Base-by-base conservation (phyloP, 2,888 invertebrate species). In the Leucozona laternaria region DNA sequence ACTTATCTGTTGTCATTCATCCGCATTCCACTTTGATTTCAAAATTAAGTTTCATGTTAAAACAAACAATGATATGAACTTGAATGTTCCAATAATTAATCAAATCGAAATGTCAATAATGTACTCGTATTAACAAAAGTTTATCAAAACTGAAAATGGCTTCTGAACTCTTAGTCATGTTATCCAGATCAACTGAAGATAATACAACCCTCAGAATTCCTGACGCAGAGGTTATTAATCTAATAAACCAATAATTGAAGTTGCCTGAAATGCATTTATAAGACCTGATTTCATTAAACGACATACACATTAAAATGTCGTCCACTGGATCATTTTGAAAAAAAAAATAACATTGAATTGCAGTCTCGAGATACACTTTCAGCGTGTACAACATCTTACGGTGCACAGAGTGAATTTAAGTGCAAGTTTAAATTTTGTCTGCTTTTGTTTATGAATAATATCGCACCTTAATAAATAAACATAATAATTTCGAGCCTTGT, bases 181-280 rank as follows among this genome's bases (percentile, higher is more conserved):
- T 45, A 17, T 17, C 5, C 37, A 37, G 37, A 13, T 11, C 2
- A 45, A 45, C 17, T 45, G n/a, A 17, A 2, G 8, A 17, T n/a
- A 31, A 8, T 28, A n/a, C 6, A n/a, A 1, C 5, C 5, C 6
- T n/a, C 43, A 43, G 7, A 17, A 45, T 37, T 45, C 45, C 5
- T n/a, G 17, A 45, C 17, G 45, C 45, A 45, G 45, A 45, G 45
- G 45, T 45, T 45, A 45, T 45, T 45, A 45, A n/a, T 45, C 17
- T 17, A 45, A 45, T 17, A 17, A 45, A 17, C 17, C n/a, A 45
- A 8, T 17, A 45, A 8, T 17, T 45, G 17, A 2, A 8, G 17
- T 7, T 17, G 2, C 2, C 1, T n/a, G 45, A 45, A 45, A 45
- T 45, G 45, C 45, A 17, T 17, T 45, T 7, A 8, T 31, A 31